Evolutionary conservation across 1,140 invertebrate genomes (phyloP), one percentile per base, ranked within the genome.

Genomic region (Heliothis virescens): DNA sequence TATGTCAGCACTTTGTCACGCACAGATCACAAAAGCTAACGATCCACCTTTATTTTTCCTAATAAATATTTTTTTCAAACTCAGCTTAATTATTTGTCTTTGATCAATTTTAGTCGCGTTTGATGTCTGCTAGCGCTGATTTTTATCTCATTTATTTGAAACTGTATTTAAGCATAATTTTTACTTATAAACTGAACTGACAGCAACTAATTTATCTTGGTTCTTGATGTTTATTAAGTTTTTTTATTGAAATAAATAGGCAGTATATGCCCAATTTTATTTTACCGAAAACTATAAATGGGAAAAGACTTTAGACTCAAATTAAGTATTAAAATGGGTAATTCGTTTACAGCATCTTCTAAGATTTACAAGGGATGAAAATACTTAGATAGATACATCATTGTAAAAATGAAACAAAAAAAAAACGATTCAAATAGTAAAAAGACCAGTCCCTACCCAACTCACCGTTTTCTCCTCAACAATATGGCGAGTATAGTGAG

Each of bases 401-500:
- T 2, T 26, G n/a, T n/a, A n/a, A n/a, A n/a, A n/a, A n/a, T n/a
- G n/a, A n/a, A 26, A 26, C 7, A 1, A 29, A 9, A 60, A 60
- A 60, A 11, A 60, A 65, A 50, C n/a, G 16, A 1, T 48, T 15
- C 9, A 5, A 18, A 50, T 7, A 52, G 0, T 16, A 21, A 48
- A 52, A 52, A 26, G 21, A 13, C 10, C 4, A 18, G 5, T n/a
- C n/a, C n/a, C 21, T 26, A 2, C 21, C 2, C 1, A 26, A 71
- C 81, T 85, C 52, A 94, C 92, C 92, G 90, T 84, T 94, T 94
- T 29, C 92, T 82, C 57, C 93, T 88, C 21, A 94, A 79, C 5
- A 94, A 80, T 80, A 94, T 94, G 15, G 91, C 91, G 21, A 94
- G 74, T 87, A 94, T 94, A 10, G 93, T 94, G 0, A 94, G 82